Conservation (phyloP, 1,140 invertebrate genomes). For the Nomia melanderi region DNA sequence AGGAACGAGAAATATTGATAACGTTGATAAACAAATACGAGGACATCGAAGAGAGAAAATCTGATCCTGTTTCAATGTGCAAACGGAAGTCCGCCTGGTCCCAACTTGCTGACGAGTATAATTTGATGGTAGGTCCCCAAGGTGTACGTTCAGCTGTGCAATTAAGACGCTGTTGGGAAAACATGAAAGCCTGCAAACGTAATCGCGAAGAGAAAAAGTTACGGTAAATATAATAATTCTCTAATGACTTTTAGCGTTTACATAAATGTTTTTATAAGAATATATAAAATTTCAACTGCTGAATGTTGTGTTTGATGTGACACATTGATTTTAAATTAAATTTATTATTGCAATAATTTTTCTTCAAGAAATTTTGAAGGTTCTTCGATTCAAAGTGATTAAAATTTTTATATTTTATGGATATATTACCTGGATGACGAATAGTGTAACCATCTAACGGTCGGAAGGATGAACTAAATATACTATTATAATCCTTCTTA, state of each 20-base stretch:
- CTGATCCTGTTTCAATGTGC: conserved; percentile 59
- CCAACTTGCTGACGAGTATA: conserved; percentile 66
- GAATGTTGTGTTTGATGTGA: no score
- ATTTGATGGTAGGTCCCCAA: conserved; percentile 59
- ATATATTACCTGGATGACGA: background rate
- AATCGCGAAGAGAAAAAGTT: conserved; percentile 60
- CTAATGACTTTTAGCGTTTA: background rate
- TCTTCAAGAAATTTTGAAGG: no score
- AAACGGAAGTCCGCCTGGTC: conserved; percentile 68
- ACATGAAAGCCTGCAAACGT: conserved; percentile 70
- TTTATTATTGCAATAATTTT: no score
- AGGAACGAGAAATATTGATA: conserved; percentile 66
- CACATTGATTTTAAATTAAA: no score
- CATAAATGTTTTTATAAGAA: background rate
- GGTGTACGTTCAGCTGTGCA: conserved; percentile 60
- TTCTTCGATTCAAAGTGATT: no score
- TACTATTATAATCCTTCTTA: no score
- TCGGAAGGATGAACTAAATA: background rate
- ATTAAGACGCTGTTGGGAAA: conserved; percentile 70
- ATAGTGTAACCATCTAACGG: background rate
- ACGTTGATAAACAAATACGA: conserved; percentile 67
- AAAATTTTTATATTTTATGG: no score
- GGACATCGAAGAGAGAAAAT: conserved; percentile 61
- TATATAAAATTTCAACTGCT: no score
- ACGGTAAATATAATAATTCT: conserved; percentile 48